Conservation (phyloP, 53 echinoderm and acorn worm genomes). For the Crossaster papposus region DNA sequence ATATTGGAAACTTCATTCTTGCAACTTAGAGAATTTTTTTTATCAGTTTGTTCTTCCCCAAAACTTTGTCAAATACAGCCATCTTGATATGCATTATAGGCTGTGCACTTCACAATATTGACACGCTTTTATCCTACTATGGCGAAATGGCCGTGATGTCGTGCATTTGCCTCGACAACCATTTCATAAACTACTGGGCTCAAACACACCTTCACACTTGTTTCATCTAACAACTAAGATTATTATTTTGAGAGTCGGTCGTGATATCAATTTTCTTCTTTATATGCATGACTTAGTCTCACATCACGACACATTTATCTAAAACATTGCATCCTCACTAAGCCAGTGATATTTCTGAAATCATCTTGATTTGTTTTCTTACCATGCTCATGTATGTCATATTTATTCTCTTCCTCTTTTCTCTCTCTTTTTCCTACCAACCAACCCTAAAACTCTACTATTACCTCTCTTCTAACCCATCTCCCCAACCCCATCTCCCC, state of each 20-base stretch:
- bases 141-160: neutral
- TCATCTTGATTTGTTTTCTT: constrained; percentile 11
- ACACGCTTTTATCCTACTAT: neutral
- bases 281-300: neutral
- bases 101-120: neutral
- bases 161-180: neutral
- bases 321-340: neutral
- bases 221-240: neutral
- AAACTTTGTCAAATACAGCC: neutral
- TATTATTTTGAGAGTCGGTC: neutral
- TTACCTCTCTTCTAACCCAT: too few species aligned
- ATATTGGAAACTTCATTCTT: neutral
- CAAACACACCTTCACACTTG: neutral
- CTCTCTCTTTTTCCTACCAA: neutral
- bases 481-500: neutral
- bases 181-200: neutral
- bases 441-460: too few species aligned
- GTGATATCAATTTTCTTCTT: neutral
- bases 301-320: constrained; percentile 9
- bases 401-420: constrained; percentile 6
- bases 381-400: constrained; percentile 36
- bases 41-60: neutral
- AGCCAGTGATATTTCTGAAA: neutral
- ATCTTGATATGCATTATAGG: neutral
- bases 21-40: neutral